A percentile compares a stretch with the other conserved stretches of the same genome.
Evolutionary conservation across 37 sponge, comb jelly and placozoan species (phyloP).

Genomic region (Cladorhizidae sp.): DNA sequence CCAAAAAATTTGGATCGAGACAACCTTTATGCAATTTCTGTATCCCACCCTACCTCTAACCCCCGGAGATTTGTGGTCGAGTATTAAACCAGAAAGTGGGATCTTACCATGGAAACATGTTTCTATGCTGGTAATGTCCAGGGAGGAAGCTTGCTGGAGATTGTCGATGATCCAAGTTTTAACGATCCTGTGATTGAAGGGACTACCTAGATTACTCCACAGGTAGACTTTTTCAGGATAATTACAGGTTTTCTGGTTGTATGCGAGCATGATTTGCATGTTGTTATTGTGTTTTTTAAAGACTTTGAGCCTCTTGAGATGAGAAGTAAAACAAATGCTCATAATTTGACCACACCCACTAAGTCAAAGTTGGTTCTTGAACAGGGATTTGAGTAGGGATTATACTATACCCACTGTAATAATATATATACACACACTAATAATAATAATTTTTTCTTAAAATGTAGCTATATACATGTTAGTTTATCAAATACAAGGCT

Average conservation of each 20-base stretch:
- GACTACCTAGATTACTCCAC: constrained; percentile 46
- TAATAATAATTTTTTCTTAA: too few species aligned
- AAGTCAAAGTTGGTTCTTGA: too few species aligned
- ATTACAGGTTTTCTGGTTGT: constrained; percentile 26
- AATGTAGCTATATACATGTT: too few species aligned
- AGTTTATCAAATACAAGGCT: too few species aligned
- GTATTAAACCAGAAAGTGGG: constrained; percentile 15
- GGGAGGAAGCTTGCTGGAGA: constrained; percentile 21
- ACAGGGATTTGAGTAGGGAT: too few species aligned
- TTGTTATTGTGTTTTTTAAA: too few species aligned
- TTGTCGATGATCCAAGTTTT: constrained; percentile 6
- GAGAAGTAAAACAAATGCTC: too few species aligned
- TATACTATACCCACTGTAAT: too few species aligned
- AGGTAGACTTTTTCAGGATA: constrained; percentile 18
- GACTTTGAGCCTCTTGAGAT: too few species aligned
- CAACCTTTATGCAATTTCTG: constrained; percentile 9
- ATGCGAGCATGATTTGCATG: background rate
- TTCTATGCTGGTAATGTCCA: constrained; percentile 35
- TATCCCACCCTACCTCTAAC: background rate
- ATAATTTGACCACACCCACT: too few species aligned
- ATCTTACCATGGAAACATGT: background rate
- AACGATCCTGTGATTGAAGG: constrained; percentile 77
- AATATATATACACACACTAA: too few species aligned
- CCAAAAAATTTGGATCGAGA: background rate
- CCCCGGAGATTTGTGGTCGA: constrained; percentile 11